phyloP scores from a whole-genome alignment of 2,113 vertebrate genomes.

The Mastomys coucha region DNA sequence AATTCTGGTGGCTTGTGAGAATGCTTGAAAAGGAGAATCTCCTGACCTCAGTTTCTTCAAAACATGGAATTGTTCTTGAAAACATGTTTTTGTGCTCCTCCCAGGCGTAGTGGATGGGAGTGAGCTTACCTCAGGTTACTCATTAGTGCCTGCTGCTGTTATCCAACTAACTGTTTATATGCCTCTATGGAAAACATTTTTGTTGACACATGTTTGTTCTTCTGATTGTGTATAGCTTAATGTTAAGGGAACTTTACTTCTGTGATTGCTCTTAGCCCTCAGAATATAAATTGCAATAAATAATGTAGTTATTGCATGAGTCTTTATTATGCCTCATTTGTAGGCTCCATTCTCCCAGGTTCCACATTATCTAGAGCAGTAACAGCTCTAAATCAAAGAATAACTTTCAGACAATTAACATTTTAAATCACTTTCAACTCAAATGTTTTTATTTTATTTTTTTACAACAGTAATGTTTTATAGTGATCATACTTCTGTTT shows the following conservation, averaged over 20 bases:
- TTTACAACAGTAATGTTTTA: neutral
- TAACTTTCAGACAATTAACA: neutral
- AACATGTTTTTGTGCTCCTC: neutral
- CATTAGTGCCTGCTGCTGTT: neutral
- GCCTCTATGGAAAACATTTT: neutral
- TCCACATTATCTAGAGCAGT: neutral
- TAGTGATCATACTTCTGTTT: neutral
- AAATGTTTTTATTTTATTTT: neutral
- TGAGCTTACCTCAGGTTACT: too few species aligned
- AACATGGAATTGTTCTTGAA: neutral
- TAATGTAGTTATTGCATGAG: neutral
- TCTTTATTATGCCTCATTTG: neutral
- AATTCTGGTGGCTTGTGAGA: neutral
- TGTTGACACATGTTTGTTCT: neutral
- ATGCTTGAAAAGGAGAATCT: too few species aligned
- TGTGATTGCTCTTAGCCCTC: neutral
- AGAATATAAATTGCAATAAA: neutral
- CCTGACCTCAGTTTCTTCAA: neutral
- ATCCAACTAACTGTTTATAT: neutral
- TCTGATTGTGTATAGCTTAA: neutral
- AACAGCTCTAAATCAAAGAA: neutral
- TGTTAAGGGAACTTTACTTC: neutral
- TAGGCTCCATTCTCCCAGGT: neutral
- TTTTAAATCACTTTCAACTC: neutral
- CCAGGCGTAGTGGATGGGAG: neutral